Evolutionary conservation across 2,113 vertebrate species (phyloP), one percentile per base, ranked within the genome.

Genomic region (Camelus dromedarius): DNA sequence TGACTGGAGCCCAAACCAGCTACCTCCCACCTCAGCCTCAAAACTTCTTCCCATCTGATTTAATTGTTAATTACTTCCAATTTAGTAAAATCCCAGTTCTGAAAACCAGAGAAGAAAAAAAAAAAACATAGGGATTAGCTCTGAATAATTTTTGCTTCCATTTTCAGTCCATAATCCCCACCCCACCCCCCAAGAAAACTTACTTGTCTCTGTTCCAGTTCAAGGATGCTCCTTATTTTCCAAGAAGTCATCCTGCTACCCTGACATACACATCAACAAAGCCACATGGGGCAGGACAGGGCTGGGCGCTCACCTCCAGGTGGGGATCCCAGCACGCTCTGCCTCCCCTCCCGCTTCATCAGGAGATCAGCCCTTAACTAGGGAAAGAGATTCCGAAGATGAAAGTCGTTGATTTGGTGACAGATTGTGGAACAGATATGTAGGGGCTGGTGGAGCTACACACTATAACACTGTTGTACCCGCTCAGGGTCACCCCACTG

Each of bases 11-110:
- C 87, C 11, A 42, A 89, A 16, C 52, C 48, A 3, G 76, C 54
- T 15, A 22, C 62, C 92, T 73, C 82, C 95, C 32, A 18, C 48
- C 38, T 62, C 46, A 3, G 54, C 50, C 30, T 24, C 58, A 1
- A 73, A n/a, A 64, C 64, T 58, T 64, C 90, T 80, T 81, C 64
- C 72, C 5, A 9, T 75, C 77, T 92, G 69, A 91, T n/a, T 77
- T 70, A 20, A 52, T 9, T 88, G 56, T 87, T 93, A 89, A 89
- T 79, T 64, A 20, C 89, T 79, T 82, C 46, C 64, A 35, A 1
- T 48, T 56, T 82, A 91, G 97, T 96, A 93, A 97, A 97, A 58
- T 4, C 38, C 50, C n/a, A 2, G 16, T 93, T 92, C 64, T 35
- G 46, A 75, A 42, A 56, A 46, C 42, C 28, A 70, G 48, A 73